These are phyloP conservation scores for Amazona vittata DNA, from an alignment of 2,113 vertebrate genomes.

Conservation along the genomic window DNA sequence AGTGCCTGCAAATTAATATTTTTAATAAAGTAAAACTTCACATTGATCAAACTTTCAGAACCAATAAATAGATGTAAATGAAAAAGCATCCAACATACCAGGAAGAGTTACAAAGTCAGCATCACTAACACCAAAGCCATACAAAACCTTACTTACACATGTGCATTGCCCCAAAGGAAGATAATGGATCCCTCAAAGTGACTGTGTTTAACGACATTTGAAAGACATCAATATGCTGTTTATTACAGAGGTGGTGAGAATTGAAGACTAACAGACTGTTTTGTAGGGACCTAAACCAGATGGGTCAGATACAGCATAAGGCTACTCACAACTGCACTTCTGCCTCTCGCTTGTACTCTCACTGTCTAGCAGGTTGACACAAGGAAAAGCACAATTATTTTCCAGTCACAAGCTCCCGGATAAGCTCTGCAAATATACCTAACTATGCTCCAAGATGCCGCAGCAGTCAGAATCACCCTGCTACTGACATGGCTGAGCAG, in stretches of 20 bases:
- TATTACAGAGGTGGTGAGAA: neutral
- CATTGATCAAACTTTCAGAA: neutral
- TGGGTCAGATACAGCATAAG: neutral
- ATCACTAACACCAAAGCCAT: neutral
- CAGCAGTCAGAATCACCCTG: neutral
- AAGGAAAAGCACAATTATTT: neutral
- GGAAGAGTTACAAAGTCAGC: neutral
- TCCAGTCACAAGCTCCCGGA: neutral
- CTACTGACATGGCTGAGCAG: neutral
- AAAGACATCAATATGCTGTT: neutral
- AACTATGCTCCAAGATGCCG: neutral
- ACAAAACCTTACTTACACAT: neutral
- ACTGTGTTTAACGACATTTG: neutral
- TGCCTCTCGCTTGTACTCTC: neutral
- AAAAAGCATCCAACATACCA: neutral
- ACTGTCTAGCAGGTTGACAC: neutral
- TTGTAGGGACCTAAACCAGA: neutral
- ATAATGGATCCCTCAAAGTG: constrained; percentile 31
- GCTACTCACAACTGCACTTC: neutral
- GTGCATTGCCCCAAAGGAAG: neutral
- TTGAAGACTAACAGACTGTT: neutral
- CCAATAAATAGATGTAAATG: neutral
- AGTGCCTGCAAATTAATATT: neutral
- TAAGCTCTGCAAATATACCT: neutral
- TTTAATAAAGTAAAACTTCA: neutral